Percentiles rank a stretch among this genome's conserved stretches.
These are phyloP conservation scores for Enteromius thamalakanensis DNA, from an alignment of 2,797 vertebrate genomes.

Conservation along the genomic window DNA sequence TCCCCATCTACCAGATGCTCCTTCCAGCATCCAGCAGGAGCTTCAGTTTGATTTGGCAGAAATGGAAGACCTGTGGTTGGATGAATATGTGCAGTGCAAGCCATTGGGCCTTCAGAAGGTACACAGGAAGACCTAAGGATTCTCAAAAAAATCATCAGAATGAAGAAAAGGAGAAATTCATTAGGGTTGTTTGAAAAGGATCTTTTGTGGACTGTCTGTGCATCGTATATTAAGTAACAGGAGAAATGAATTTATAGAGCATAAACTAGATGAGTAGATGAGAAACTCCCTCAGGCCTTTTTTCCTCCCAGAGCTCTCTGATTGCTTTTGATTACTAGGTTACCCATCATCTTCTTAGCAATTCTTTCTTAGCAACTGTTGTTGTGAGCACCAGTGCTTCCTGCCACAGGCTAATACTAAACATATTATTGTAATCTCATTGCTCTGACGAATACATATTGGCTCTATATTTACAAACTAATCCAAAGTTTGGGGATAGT, in stretches of 20 bases:
- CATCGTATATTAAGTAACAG: not conserved
- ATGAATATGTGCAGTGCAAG: slow-evolving; percentile 85
- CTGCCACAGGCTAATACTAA: slow-evolving; percentile 32
- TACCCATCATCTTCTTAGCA: slow-evolving; percentile 63
- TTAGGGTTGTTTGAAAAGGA: not conserved
- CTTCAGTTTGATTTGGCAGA: slow-evolving; percentile 81
- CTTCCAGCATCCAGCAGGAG: slow-evolving; percentile 70
- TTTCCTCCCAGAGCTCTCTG: slow-evolving; percentile 30
- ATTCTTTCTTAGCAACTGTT: slow-evolving; percentile 64
- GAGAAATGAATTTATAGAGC: not conserved
- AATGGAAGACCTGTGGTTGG: slow-evolving; percentile 88
- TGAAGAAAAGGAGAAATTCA: not conserved
- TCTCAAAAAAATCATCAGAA: not conserved
- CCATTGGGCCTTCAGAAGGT: slow-evolving; percentile 85
- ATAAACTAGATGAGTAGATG: not conserved
- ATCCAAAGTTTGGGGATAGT: not conserved
- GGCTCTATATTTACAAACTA: not conserved
- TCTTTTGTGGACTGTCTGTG: slow-evolving; percentile 1
- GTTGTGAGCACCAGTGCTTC: slow-evolving; percentile 56
- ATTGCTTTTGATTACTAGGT: slow-evolving; percentile 54
- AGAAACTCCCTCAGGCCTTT: slow-evolving; percentile 31
- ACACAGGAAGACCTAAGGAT: slow-evolving; percentile 57
- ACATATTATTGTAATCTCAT: slow-evolving; percentile 44
- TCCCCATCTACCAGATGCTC: slow-evolving; percentile 67
- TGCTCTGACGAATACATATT: slow-evolving; percentile 21